Evolutionary conservation across 1,140 invertebrate genomes (phyloP), one percentile per base, ranked within the genome.

Genomic region (Drosophila bocki): DNA sequence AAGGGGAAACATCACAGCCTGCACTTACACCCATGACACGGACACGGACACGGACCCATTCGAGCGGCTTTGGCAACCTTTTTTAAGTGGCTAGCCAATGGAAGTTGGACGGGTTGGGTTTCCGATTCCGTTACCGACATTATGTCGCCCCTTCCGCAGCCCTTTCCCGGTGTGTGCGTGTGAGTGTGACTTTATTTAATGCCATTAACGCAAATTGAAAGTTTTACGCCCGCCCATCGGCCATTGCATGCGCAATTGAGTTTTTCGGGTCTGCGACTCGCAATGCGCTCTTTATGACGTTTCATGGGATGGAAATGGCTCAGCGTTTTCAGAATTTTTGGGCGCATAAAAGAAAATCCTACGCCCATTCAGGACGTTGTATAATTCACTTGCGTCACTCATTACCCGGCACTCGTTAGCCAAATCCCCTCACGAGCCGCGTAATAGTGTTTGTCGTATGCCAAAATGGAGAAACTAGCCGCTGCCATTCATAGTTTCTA

Each of bases 191-290:
- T 88, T 88, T 90, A 91, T 90, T 90, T 90, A 82, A 90, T 90
- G 78, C 76, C 86, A 90, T 90, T 90, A 90, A 91, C 85, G 71
- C 82, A 90, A 90, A 90, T 90, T 90, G 85, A 90, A 90, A 90
- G 80, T 90, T 84, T 90, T 88, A 81, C 85, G 80, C 80, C 67
- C 62, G 70, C 77, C 64, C 86, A 78, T 65, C 74, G 78, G 67
- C 80, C 84, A 63, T 87, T 88, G 85, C 84, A 88, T 78, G 84
- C 80, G 74, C 85, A 88, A 88, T 88, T 88, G 84, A 90, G 72
- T 90, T 83, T 80, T 70, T 78, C 64, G 75, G 67, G 72, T 56
- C 42, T 48, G 35, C 51, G 47, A 32, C 29, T 69, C 65, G 59
- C 57, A 70, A 80, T 80, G 59, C 71, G 48, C 57, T 65, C 68